A percentile compares a stretch with the other conserved stretches of the same genome.
Evolutionary conservation across 2,113 vertebrate genomes (phyloP).

Genomic region (Tor tambroides): DNA sequence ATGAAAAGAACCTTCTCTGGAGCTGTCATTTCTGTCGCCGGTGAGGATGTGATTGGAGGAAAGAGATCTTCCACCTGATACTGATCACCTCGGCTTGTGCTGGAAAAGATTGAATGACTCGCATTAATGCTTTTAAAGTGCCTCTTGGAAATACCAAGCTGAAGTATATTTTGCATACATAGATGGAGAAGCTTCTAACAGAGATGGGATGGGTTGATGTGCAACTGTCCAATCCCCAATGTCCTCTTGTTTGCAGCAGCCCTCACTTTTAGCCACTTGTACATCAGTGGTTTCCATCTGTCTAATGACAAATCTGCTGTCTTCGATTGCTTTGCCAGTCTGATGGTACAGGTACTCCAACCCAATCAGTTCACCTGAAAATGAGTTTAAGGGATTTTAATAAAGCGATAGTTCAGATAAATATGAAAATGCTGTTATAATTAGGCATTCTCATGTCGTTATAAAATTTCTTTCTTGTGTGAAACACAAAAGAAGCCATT

Average conservation of each 20-base stretch:
- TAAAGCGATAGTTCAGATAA: neutral
- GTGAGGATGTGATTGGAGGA: neutral
- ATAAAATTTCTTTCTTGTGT: no score
- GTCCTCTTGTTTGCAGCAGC: neutral
- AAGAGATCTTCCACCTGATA: neutral
- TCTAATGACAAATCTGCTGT: neutral
- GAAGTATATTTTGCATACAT: neutral
- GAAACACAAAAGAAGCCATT: no score
- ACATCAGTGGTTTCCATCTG: neutral
- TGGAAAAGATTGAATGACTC: neutral
- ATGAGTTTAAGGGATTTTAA: neutral
- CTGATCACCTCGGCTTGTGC: neutral
- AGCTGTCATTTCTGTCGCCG: neutral
- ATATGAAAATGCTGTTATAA: no score
- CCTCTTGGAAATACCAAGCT: neutral
- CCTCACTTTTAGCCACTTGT: neutral
- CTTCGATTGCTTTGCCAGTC: neutral
- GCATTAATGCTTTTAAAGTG: neutral
- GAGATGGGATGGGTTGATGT: neutral
- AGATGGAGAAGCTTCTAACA: neutral
- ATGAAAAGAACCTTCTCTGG: neutral
- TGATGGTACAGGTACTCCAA: neutral
- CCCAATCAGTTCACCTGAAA: constrained; percentile 6
- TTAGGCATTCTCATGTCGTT: no score
- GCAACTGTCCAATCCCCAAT: neutral